Percentiles rank a stretch among this genome's conserved stretches.
Conservation (phyloP, 2,113 vertebrate species). For the Motacilla tschutschensis region DNA sequence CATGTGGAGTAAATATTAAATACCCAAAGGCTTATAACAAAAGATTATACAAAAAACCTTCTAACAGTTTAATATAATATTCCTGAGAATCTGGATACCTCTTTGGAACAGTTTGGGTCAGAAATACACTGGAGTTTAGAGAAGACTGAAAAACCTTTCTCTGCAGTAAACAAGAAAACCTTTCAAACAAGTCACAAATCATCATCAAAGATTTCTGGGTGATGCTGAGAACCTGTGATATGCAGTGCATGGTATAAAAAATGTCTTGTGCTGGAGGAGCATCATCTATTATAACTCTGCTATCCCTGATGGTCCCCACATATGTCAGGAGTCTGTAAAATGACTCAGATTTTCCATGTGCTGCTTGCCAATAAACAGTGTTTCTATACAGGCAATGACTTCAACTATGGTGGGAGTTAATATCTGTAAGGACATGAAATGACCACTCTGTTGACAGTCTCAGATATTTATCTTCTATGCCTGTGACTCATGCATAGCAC, state of each 20-base stretch:
- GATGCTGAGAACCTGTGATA: neutral
- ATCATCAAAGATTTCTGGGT: neutral
- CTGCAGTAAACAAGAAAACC: neutral
- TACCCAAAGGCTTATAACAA: neutral
- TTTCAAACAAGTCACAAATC: neutral
- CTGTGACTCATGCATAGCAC: neutral
- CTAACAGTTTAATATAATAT: neutral
- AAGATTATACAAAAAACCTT: neutral
- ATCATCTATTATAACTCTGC: neutral
- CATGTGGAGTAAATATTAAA: neutral
- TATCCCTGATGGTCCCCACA: neutral
- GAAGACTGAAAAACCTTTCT: neutral
- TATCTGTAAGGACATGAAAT: slow-evolving; percentile 17
- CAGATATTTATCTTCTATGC: neutral
- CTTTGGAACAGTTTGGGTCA: neutral
- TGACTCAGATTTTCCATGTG: neutral
- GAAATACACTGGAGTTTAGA: neutral
- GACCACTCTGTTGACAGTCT: slow-evolving; percentile 36
- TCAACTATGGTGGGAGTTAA: neutral
- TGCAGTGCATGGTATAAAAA: neutral
- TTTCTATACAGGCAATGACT: neutral
- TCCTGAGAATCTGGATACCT: neutral
- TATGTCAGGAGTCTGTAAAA: neutral
- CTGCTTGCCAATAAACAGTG: neutral
- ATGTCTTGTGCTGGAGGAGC: neutral